phyloP scores from a whole-genome alignment of 2,888 invertebrate genomes.

The Lathronympha strigana region DNA sequence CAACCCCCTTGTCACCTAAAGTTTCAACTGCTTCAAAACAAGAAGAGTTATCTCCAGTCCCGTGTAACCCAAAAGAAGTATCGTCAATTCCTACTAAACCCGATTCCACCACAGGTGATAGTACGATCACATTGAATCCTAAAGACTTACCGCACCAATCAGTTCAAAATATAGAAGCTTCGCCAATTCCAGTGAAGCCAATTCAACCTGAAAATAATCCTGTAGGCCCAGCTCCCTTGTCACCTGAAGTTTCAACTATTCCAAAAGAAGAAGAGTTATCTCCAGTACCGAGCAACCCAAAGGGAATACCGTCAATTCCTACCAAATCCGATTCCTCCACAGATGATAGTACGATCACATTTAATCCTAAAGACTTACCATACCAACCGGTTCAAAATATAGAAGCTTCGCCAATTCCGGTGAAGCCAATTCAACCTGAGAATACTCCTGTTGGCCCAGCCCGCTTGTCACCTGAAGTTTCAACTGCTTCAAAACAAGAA shows the following conservation, averaged over 20 bases:
- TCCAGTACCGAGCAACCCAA: not conserved
- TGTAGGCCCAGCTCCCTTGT: slow-evolving; percentile 5
- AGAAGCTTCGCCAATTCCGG: slow-evolving; percentile 23
- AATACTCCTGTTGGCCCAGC: slow-evolving; percentile 6
- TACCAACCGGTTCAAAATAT: slow-evolving; percentile 3
- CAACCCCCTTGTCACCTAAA: slow-evolving; percentile 5
- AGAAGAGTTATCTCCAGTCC: slow-evolving; percentile 24
- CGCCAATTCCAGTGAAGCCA: slow-evolving; percentile 24
- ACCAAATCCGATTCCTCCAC: not conserved
- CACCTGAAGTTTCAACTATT: not conserved
- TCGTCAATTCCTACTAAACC: slow-evolving; percentile 5
- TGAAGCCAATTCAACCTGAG: not conserved
- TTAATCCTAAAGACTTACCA: not conserved
- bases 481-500: slow-evolving; percentile 1
- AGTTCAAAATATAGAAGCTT: slow-evolving; percentile 11
- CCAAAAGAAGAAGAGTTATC: slow-evolving; percentile 18
- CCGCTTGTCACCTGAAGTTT: not conserved
- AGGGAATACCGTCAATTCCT: not conserved
- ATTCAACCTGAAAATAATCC: not conserved
- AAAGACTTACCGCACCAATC: slow-evolving; percentile 2
- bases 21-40: not conserved
- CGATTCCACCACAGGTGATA: not conserved
- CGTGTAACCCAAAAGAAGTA: not conserved
- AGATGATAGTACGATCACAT: not conserved
- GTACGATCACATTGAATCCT: not conserved